Evolutionary conservation across 1,140 invertebrate species (phyloP).

Genomic region (Lasaia peninsularis): DNA sequence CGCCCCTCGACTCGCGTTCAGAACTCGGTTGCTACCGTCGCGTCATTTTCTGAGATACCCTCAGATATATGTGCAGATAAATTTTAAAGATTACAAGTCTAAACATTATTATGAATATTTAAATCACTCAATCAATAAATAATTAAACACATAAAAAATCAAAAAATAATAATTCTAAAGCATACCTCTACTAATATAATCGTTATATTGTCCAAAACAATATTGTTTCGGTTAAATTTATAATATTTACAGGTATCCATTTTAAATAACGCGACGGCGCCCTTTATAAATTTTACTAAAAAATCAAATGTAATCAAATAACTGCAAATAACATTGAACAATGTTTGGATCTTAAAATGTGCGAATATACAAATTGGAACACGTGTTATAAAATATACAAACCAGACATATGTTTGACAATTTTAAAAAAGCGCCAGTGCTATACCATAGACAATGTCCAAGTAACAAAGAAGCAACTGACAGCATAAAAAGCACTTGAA

Average conservation of each 20-base stretch:
- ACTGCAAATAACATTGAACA: not conserved
- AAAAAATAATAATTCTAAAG: too few species aligned
- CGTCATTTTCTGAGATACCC: too few species aligned
- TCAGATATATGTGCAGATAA: not conserved
- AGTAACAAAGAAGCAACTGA: not conserved
- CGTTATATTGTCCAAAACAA: too few species aligned
- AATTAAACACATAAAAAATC: too few species aligned
- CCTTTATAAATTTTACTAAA: not conserved
- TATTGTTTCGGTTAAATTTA: too few species aligned
- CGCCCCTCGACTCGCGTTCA: conserved; percentile 49
- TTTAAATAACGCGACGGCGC: not conserved
- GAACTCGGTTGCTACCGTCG: conserved; percentile 25
- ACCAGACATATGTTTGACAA: not conserved
- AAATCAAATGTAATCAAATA: not conserved
- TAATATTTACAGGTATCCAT: too few species aligned
- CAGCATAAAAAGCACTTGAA: not conserved
- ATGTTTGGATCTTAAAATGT: not conserved
- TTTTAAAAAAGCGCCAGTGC: not conserved
- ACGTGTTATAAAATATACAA: not conserved
- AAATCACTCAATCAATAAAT: too few species aligned
- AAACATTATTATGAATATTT: too few species aligned
- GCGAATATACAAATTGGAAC: conserved; percentile 1
- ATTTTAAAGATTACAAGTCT: not conserved
- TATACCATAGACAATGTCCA: not conserved
- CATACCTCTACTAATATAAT: too few species aligned